These are phyloP conservation scores for Drosophila pseudoananassae DNA, from an alignment of 1,140 invertebrate species.

Conservation along the genomic window DNA sequence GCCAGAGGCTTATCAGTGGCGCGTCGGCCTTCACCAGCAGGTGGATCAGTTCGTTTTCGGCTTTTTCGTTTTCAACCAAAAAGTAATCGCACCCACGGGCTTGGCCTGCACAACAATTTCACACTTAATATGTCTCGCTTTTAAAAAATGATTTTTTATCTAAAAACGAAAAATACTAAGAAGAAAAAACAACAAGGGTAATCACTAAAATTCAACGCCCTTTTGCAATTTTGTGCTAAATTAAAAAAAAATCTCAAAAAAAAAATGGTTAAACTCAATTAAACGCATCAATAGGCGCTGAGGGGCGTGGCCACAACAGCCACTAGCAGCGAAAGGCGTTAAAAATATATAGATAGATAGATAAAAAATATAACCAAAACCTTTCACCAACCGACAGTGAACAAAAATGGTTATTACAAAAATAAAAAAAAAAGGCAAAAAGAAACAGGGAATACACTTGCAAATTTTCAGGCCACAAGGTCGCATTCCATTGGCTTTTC, in stretches of 20 bases:
- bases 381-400: conserved; percentile 49
- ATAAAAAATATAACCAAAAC: conserved; percentile 13
- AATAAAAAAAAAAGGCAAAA: no score
- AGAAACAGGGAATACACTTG: conserved; percentile 24
- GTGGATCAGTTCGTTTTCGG: conserved; percentile 8
- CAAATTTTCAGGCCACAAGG: conserved; percentile 11
- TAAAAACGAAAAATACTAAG: not conserved
- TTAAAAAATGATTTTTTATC: conserved; percentile 2
- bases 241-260: conserved; percentile 9
- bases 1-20: conserved; percentile 41
- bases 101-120: conserved; percentile 32
- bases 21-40: conserved; percentile 35
- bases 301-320: conserved; percentile 45
- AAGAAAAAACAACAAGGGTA: conserved; percentile 7
- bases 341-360: conserved; percentile 1
- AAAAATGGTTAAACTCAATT: conserved; percentile 55
- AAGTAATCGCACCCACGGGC: conserved; percentile 12
- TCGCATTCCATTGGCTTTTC: not conserved
- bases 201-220: conserved; percentile 1
- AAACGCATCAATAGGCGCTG: conserved; percentile 65
- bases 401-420: conserved; percentile 7
- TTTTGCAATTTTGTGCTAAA: conserved; percentile 21
- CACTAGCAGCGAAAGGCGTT: conserved; percentile 53
- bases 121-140: conserved; percentile 23
- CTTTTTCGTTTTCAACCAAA: not conserved